Base-by-base conservation (phyloP, 2,797 vertebrate genomes). In the Arctocebus calabarensis region DNA sequence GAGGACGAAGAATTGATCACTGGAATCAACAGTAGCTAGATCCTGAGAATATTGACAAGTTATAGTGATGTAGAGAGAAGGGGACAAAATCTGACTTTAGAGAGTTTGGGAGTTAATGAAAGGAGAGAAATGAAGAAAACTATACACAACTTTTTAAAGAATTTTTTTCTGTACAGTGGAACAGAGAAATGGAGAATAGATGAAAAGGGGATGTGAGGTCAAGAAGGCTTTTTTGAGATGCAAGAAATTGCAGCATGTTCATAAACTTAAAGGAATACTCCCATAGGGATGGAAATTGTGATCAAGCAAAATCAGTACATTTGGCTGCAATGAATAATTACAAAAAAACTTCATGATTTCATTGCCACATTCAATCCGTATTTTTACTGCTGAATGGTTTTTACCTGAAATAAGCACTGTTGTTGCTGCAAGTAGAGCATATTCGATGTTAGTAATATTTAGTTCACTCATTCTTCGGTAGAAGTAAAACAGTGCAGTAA, bases 341-440 rank as follows among this genome's bases (percentile, higher is more conserved):
- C 29, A 59, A 93, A 71, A 71, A 66, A 85, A 57, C 29, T 66
- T 93, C 25, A 68, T 91, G 45, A 52, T 89, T 88, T 82, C 43
- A 10, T 74, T 87, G 61, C 32, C 74, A 90, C 68, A 84, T 61
- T 27, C 78, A 74, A 61, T 70, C 48, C 25, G 83, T 7, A 64
- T 20, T 88, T 73, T 48, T 70, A 59, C 52, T 43, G 1, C 14
- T 64, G 0, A 1, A 23, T 86, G 29, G n/a, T 43, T 84, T 94
- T 98, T 98, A 99, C 99, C 99, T 99, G 99, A 99, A 97, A 99
- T 99, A 96, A 99, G 99, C 90, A 99, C 98, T 3, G 98, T 98
- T 20, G 99, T 99, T 27, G 99, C 99, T 8, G 99, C 98, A 25
- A 99, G 99, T 93, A 99, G 98, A 22, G 99, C 97, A 45, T 99